These are phyloP conservation scores for Chrysolina americana DNA, from an alignment of 2,888 invertebrate genomes.

Conservation along the genomic window DNA sequence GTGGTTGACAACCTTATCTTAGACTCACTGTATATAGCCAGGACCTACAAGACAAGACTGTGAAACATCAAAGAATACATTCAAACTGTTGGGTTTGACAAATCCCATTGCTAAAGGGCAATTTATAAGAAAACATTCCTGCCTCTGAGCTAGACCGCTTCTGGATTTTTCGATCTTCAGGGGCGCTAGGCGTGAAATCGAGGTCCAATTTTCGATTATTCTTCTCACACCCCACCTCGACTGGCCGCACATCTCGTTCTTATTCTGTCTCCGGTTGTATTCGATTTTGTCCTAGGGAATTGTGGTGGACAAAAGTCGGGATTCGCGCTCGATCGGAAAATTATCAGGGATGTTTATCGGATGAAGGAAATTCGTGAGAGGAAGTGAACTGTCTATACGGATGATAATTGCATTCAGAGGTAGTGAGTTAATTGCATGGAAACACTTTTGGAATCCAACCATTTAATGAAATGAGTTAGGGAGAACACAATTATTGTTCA, in stretches of 20 bases:
- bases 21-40: no score
- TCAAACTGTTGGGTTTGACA: no score
- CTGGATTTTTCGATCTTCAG: not conserved
- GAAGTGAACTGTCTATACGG: not conserved
- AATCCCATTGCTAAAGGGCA: not conserved
- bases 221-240: not conserved
- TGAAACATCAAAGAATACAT: no score
- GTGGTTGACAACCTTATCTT: no score
- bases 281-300: not conserved
- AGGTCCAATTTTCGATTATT: conserved; percentile 28
- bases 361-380: not conserved
- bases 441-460: no score
- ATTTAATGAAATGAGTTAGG: no score
- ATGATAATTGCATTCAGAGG: not conserved
- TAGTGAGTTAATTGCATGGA: not conserved
- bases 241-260: conserved; percentile 8
- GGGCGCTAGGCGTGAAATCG: conserved; percentile 5
- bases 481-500: no score
- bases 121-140: not conserved
- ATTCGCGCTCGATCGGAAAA: not conserved
- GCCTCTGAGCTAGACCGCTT: not conserved
- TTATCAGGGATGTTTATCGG: not conserved
- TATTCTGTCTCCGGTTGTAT: not conserved
- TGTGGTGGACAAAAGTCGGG: conserved; percentile 12
- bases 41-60: no score